Conservation (phyloP, 2,888 invertebrate species). For the Brachynemurus nebulosus region DNA sequence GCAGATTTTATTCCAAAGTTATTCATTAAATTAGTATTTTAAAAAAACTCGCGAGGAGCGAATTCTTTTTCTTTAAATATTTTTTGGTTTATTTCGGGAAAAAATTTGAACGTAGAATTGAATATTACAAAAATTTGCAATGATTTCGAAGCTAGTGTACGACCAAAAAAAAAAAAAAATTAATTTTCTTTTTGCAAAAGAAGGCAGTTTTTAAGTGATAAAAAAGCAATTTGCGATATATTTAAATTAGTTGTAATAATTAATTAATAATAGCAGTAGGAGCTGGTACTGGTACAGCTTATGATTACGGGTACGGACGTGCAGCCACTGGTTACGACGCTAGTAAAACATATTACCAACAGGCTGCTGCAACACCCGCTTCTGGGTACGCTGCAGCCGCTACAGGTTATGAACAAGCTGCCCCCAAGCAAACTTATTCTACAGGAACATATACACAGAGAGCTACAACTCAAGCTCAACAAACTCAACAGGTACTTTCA, state of each 20-base stretch:
- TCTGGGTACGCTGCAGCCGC: constrained; percentile 50
- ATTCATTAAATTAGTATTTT: too few species aligned
- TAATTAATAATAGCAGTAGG: constrained; percentile 31
- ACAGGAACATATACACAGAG: constrained; percentile 57
- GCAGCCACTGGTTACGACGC: constrained; percentile 57
- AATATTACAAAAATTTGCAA: not conserved
- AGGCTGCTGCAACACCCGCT: constrained; percentile 58
- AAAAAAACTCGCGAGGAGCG: too few species aligned
- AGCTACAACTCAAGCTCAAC: constrained; percentile 28
- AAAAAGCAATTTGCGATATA: too few species aligned
- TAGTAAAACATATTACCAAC: constrained; percentile 72
- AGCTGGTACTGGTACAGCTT: constrained; percentile 42
- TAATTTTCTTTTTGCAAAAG: not conserved
- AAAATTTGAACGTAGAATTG: not conserved
- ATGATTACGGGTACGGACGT: constrained; percentile 55
- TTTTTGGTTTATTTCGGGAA: too few species aligned
- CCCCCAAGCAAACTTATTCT: constrained; percentile 55
- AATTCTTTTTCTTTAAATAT: too few species aligned
- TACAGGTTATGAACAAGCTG: constrained; percentile 40
- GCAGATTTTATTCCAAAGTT: too few species aligned
- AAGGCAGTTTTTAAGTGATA: not conserved
- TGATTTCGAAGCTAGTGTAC: too few species aligned
- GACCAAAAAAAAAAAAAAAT: too few species aligned
- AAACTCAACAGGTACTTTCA: constrained; percentile 27
- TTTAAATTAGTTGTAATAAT: too few species aligned